A percentile compares a stretch with the other conserved stretches of the same genome.
phyloP scores from a whole-genome alignment of 2,888 invertebrate species.

The Apodemia hepburni region DNA sequence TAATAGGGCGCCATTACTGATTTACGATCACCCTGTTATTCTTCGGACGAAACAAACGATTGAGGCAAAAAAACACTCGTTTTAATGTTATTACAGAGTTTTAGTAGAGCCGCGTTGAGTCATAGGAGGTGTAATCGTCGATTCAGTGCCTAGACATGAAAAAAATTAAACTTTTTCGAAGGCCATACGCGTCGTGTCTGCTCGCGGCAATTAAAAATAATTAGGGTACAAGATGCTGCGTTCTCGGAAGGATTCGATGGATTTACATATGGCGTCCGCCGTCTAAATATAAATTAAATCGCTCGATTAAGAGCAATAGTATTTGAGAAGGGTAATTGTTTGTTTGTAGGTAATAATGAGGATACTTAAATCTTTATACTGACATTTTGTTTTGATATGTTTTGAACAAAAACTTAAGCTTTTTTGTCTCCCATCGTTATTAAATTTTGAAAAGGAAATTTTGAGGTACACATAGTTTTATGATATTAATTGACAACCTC shows the following conservation, averaged over 20 bases:
- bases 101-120: conserved; percentile 30
- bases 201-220: conserved; percentile 79
- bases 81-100: conserved; percentile 37
- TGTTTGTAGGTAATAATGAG: conserved; percentile 20
- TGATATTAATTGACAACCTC: too few species aligned
- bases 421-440: too few species aligned
- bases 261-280: conserved; percentile 70
- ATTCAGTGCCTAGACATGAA: conserved; percentile 73
- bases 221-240: conserved; percentile 71
- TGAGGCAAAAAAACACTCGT: conserved; percentile 57
- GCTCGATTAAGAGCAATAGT: conserved; percentile 75
- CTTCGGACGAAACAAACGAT: conserved; percentile 56
- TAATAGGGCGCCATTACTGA: conserved; percentile 75
- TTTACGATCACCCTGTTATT: conserved; percentile 62
- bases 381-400: conserved; percentile 3
- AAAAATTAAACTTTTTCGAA: conserved; percentile 71
- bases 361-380: conserved; percentile 22
- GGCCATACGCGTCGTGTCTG: conserved; percentile 61
- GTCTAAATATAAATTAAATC: conserved; percentile 60
- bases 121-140: conserved; percentile 51
- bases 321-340: conserved; percentile 69
- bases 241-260: conserved; percentile 73
- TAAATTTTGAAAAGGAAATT: too few species aligned
- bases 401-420: neutral
- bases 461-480: too few species aligned